Evolutionary conservation across 2,888 invertebrate genomes (phyloP).

Genomic region (Rhagium mordax): DNA sequence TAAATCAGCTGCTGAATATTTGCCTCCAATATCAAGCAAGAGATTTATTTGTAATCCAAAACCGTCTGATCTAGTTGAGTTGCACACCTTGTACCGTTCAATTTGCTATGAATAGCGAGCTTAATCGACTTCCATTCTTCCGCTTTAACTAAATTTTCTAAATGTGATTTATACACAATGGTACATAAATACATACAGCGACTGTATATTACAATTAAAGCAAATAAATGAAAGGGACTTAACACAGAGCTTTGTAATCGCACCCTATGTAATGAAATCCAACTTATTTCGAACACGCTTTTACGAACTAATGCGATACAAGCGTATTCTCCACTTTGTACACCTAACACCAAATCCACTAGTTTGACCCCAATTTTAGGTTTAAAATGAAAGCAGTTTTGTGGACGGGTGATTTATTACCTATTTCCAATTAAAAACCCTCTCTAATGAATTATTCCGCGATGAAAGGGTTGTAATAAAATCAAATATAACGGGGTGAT

Average conservation of each 20-base stretch:
- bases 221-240: conserved; percentile 20
- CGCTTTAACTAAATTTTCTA: conserved; percentile 25
- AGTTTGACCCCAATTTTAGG: conserved; percentile 4
- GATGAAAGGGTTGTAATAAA: not conserved
- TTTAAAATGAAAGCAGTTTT: conserved; percentile 16
- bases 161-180: conserved; percentile 16
- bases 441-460: not conserved
- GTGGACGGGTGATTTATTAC: conserved; percentile 3
- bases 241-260: conserved; percentile 15
- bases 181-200: not conserved
- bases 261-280: conserved; percentile 1
- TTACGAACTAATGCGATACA: not conserved
- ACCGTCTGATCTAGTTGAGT: not conserved
- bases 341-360: not conserved
- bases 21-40: no score
- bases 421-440: conserved; percentile 6
- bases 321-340: conserved; percentile 16
- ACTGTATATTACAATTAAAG: conserved; percentile 12
- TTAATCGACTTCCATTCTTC: conserved; percentile 27
- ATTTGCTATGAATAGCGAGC: conserved; percentile 6
- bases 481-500: conserved; percentile 9
- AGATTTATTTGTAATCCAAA: no score
- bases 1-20: no score
- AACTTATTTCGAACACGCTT: conserved; percentile 18
- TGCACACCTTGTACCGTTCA: not conserved